phyloP scores from a whole-genome alignment of 2,797 vertebrate species.

The Antrozous pallidus region DNA sequence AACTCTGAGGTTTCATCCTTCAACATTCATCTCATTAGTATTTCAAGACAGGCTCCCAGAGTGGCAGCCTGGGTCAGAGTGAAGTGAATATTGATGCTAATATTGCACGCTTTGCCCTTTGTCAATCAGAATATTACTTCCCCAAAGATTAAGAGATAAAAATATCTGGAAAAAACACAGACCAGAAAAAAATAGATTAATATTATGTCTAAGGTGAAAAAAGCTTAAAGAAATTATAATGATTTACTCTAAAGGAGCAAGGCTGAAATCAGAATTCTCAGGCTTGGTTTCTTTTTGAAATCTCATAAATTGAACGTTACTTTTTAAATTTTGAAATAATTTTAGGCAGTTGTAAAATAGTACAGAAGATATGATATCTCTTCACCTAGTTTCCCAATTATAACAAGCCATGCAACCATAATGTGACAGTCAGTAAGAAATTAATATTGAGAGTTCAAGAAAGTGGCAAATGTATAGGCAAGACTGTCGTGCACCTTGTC shows the following conservation, averaged over 20 bases:
- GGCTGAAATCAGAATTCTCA: background rate
- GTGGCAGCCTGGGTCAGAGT: background rate
- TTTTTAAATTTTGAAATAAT: background rate
- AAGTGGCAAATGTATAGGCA: no score
- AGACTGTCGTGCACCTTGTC: background rate
- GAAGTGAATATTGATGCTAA: slow-evolving; percentile 17
- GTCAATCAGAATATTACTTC: background rate
- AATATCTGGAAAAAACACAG: background rate
- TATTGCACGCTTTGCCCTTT: background rate
- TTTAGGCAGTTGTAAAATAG: background rate
- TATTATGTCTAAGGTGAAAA: background rate
- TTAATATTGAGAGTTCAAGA: background rate
- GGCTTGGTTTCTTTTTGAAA: background rate
- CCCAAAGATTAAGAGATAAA: slow-evolving; percentile 4
- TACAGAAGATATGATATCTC: background rate
- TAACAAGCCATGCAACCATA: background rate
- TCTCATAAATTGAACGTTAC: background rate
- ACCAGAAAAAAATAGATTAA: background rate
- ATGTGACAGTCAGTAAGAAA: background rate
- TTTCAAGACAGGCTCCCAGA: slow-evolving; percentile 7
- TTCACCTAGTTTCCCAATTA: background rate
- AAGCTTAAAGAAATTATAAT: background rate
- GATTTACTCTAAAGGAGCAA: background rate
- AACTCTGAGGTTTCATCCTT: background rate
- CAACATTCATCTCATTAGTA: background rate